Evolutionary conservation across 2,797 vertebrate species (phyloP).

Genomic region (Spondyliosoma cantharus): DNA sequence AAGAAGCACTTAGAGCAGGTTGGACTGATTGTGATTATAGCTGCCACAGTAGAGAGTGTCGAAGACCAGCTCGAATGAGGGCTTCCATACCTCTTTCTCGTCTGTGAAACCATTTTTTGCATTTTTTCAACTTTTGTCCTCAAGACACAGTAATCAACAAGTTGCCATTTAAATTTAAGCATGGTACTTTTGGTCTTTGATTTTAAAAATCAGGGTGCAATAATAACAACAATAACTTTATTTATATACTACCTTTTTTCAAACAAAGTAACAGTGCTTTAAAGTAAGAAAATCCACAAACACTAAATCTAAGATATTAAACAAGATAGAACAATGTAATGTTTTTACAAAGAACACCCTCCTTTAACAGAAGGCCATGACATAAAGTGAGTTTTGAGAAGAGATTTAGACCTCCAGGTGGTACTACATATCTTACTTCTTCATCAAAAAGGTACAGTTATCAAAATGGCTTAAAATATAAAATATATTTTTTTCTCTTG

Average conservation of each 20-base stretch:
- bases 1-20: conserved; percentile 8
- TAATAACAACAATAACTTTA: not conserved
- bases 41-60: not conserved
- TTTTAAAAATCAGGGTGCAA: too few relatives aligned
- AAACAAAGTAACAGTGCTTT: not conserved
- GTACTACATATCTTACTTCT: not conserved
- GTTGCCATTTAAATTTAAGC: not conserved
- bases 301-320: not conserved
- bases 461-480: not conserved
- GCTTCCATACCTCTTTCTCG: not conserved
- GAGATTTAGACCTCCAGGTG: too few relatives aligned
- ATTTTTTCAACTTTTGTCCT: not conserved
- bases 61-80: not conserved
- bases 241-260: not conserved
- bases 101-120: not conserved
- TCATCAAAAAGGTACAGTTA: not conserved
- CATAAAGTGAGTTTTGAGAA: too few relatives aligned
- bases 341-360: too few relatives aligned
- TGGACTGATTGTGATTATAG: conserved; percentile 2
- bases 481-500: not conserved
- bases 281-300: not conserved
- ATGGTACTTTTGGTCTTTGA: not conserved
- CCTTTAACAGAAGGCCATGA: too few relatives aligned
- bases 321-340: too few relatives aligned
- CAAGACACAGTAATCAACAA: not conserved